phyloP scores from a whole-genome alignment of 35 echinoderm and acorn worm genomes.

The Ptychodera flava region DNA sequence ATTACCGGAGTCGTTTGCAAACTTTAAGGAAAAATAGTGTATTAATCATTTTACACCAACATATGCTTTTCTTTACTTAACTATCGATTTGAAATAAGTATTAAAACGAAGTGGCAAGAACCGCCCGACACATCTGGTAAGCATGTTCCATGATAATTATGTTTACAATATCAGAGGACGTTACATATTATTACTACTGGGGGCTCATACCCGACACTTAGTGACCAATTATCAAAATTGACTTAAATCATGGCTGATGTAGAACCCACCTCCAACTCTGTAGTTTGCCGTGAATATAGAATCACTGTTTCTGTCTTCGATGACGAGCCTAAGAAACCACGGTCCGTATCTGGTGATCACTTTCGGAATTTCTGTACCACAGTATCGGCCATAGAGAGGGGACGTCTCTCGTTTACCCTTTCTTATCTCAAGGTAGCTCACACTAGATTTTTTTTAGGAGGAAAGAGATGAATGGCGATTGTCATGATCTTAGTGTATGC shows the following conservation, averaged over 20 bases:
- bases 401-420: not conserved
- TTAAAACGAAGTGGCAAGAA: no score
- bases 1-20: no score
- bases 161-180: not conserved
- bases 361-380: not conserved
- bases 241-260: no score
- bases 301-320: not conserved
- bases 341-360: not conserved
- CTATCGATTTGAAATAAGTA: no score
- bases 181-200: not conserved
- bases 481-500: not conserved
- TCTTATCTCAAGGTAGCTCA: not conserved
- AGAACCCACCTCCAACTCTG: not conserved
- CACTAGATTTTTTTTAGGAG: no score
- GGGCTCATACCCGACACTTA: no score
- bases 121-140: no score
- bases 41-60: no score
- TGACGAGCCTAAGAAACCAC: not conserved
- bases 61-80: no score
- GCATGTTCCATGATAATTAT: not conserved
- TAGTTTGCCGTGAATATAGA: not conserved
- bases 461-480: not conserved
- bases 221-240: no score
- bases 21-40: not conserved
- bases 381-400: not conserved